Evolutionary conservation across 2,888 invertebrate genomes (phyloP), one percentile per base, ranked within the genome.

Genomic region (Heteromurus nitidus): DNA sequence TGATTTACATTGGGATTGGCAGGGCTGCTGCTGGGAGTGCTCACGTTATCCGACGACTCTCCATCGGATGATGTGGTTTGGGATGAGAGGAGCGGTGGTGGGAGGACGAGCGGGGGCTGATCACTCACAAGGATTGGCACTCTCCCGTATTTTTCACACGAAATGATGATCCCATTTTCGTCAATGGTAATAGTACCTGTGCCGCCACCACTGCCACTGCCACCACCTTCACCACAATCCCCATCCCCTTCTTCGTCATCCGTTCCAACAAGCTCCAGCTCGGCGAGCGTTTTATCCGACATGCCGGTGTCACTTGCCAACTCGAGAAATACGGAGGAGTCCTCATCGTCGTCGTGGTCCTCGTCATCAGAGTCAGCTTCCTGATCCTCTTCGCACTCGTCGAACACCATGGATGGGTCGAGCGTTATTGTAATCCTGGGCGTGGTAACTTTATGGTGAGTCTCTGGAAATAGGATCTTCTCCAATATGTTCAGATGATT

Each of bases 351-450:
- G n/a, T 42, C 60, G 1, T 22, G 22, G 11, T 58, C 47, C 13
- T 55, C 70, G 28, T 36, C 80, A 31, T 73, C 64, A 9, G 68
- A 62, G 30, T 72, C 70, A 16, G 58, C 50, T 13, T n/a, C 77
- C 22, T 36, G 67, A 26, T 70, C 79, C 26, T 80, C 80, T 28
- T 80, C 80, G 36, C 80, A 80, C 26, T 80, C 79, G 31, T 80
- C 79, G 22, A 80, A 80, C 16, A 64, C 79, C 79, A 80, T 80
- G 36, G 44, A 36, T n/a, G 85, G 85, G 24, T 87, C 85, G 20
- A 85, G 82, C 5, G 87, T 87, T 13, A 87, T 86, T 44, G 85
- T 84, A 18, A 87, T 87, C 9, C 84, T 60, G 13, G 87, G 87
- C 28, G 85, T 73, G 24, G 67, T 80, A 16, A 72, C 36, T 44